Evolutionary conservation across 1,140 invertebrate species (phyloP).

Genomic region (Zophobas atratus): DNA sequence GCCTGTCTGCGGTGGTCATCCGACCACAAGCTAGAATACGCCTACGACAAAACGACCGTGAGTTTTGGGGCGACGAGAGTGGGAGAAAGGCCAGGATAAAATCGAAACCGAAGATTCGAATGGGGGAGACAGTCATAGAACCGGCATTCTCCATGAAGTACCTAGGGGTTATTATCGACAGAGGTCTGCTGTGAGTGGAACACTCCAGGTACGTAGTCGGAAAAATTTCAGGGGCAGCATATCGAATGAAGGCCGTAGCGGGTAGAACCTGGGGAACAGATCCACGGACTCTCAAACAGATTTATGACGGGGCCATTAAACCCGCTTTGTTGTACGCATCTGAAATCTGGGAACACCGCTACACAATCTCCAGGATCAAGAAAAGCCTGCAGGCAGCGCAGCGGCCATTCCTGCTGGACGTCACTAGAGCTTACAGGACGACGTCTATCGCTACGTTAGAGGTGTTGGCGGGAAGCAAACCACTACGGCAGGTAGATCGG

Average conservation of each 20-base stretch:
- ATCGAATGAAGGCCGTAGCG: slow-evolving; percentile 18
- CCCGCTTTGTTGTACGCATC: slow-evolving; percentile 52
- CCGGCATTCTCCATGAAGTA: neutral
- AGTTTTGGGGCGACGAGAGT: neutral
- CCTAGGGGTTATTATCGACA: slow-evolving; percentile 17
- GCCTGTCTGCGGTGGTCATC: slow-evolving; percentile 9
- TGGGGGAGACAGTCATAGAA: neutral
- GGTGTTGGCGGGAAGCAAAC: slow-evolving; percentile 51
- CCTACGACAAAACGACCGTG: neutral
- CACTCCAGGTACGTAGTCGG: slow-evolving; percentile 44
- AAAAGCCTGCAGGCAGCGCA: slow-evolving; percentile 50
- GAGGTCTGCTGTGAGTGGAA: slow-evolving; percentile 39
- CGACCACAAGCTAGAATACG: slow-evolving; percentile 7
- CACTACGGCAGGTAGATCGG: slow-evolving; percentile 19
- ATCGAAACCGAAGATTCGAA: neutral
- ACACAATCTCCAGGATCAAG: slow-evolving; percentile 24
- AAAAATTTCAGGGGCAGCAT: slow-evolving; percentile 13
- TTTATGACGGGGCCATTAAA: slow-evolving; percentile 49
- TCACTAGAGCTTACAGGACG: slow-evolving; percentile 47
- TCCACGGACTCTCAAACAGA: slow-evolving; percentile 37
- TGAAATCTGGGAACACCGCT: slow-evolving; percentile 47
- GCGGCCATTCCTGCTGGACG: slow-evolving; percentile 44
- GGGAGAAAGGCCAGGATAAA: neutral
- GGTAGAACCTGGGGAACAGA: slow-evolving; percentile 49
- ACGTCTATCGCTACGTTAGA: slow-evolving; percentile 44